Conservation (phyloP, 2,888 invertebrate species). For the Aphodius sticticus region DNA sequence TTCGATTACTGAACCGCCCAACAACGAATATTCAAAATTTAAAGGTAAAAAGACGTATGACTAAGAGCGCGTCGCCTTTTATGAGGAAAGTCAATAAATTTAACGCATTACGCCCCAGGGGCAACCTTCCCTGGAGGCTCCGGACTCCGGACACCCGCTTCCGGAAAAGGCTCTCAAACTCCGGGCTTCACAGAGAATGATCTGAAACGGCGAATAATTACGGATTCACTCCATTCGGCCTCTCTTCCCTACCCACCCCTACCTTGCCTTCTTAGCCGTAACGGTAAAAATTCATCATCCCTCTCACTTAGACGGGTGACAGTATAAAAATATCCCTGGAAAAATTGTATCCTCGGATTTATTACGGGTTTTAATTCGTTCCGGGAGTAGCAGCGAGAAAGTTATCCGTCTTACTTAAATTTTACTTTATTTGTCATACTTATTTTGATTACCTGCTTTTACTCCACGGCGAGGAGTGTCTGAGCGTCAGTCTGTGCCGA, state of each 20-base stretch:
- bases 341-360: conserved; percentile 36
- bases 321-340: conserved; percentile 35
- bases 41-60: background rate
- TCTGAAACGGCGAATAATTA: conserved; percentile 25
- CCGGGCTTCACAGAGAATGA: conserved; percentile 11
- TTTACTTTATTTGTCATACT: conserved; percentile 37
- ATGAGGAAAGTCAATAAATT: conserved; percentile 28
- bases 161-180: conserved; percentile 13
- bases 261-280: background rate
- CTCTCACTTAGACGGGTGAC: conserved; percentile 32
- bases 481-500: background rate
- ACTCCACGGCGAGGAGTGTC: conserved; percentile 13
- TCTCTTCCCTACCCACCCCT: conserved; percentile 20
- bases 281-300: conserved; percentile 34
- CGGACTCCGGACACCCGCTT: background rate
- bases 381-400: conserved; percentile 25
- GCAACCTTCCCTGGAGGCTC: background rate
- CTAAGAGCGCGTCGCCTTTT: conserved; percentile 10
- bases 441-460: conserved; percentile 30
- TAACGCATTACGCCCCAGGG: conserved; percentile 27
- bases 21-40: background rate
- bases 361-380: conserved; percentile 35
- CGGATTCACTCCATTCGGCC: conserved; percentile 13
- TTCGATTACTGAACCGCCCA: background rate
- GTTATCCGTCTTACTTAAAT: conserved; percentile 38